A percentile compares a stretch with the other conserved stretches of the same genome.
Conservation (phyloP, 2,113 vertebrate species). For the Perognathus longimembris region DNA sequence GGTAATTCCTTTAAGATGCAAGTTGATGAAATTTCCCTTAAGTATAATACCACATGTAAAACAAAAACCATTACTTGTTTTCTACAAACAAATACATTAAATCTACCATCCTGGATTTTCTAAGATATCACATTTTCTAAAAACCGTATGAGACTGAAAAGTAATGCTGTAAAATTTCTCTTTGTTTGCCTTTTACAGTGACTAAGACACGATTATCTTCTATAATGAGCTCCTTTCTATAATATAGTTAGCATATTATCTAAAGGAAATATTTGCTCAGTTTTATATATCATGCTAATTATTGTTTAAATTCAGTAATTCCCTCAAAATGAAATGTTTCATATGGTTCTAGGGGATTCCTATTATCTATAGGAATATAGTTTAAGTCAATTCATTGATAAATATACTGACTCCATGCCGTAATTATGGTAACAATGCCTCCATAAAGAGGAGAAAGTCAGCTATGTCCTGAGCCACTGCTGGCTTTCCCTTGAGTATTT, state of each 20-base stretch:
- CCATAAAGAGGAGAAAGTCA: neutral
- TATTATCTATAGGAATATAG: neutral
- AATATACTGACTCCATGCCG: too few relatives aligned
- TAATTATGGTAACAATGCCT: neutral
- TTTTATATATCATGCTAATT: neutral
- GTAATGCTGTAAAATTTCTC: neutral
- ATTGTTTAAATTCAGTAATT: neutral
- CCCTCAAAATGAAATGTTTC: neutral
- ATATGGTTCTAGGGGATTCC: neutral
- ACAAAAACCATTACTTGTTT: neutral
- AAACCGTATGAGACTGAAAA: neutral
- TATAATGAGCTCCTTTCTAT: neutral
- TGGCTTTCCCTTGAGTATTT: neutral
- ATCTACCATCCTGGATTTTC: neutral
- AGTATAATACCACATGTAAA: neutral
- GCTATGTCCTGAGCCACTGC: too few relatives aligned
- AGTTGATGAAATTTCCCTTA: neutral
- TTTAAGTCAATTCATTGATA: neutral
- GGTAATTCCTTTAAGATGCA: neutral
- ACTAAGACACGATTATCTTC: neutral
- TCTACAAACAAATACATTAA: neutral
- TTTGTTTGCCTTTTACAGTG: too few relatives aligned
- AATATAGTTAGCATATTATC: neutral
- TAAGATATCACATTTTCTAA: neutral
- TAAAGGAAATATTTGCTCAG: neutral